Evolutionary conservation across 2,888 invertebrate species (phyloP).

Genomic region (Luffia ferchaultella): DNA sequence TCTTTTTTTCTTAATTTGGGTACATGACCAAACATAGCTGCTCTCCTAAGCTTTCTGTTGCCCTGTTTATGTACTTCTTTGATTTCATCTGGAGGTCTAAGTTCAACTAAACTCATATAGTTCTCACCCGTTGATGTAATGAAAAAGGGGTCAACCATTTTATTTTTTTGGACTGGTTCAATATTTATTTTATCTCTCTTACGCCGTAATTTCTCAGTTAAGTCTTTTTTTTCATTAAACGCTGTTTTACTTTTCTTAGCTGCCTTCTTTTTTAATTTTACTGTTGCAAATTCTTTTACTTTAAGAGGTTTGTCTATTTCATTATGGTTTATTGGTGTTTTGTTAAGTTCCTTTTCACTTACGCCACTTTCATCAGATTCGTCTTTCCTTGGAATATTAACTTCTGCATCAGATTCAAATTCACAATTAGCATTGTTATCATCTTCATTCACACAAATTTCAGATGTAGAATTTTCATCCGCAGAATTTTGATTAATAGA

Average conservation of each 20-base stretch:
- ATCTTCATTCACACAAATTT: not conserved
- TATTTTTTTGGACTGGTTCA: conserved; percentile 22
- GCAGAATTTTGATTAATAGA: too few species aligned
- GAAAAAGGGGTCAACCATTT: conserved; percentile 55
- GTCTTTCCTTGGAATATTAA: not conserved
- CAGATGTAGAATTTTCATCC: conserved; percentile 6
- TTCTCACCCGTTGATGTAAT: conserved; percentile 49
- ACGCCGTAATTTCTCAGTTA: conserved; percentile 40
- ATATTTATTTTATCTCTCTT: conserved; percentile 37
- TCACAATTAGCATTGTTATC: not conserved
- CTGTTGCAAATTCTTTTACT: not conserved
- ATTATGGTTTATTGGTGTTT: not conserved
- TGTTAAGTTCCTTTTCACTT: not conserved
- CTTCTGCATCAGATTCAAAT: not conserved
- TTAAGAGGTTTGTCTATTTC: not conserved
- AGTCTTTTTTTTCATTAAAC: conserved; percentile 42
- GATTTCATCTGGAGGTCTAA: conserved; percentile 48
- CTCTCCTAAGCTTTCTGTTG: conserved; percentile 49
- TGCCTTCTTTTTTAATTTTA: conserved; percentile 15
- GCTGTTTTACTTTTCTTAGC: conserved; percentile 34
- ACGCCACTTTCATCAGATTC: not conserved
- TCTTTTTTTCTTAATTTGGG: conserved; percentile 35
- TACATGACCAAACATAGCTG: conserved; percentile 51
- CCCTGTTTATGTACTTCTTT: conserved; percentile 48
- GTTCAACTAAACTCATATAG: conserved; percentile 51